Percentiles rank a stretch among this genome's conserved stretches.
These are phyloP conservation scores for Archips xylosteana DNA, from an alignment of 2,888 invertebrate genomes.

Conservation along the genomic window DNA sequence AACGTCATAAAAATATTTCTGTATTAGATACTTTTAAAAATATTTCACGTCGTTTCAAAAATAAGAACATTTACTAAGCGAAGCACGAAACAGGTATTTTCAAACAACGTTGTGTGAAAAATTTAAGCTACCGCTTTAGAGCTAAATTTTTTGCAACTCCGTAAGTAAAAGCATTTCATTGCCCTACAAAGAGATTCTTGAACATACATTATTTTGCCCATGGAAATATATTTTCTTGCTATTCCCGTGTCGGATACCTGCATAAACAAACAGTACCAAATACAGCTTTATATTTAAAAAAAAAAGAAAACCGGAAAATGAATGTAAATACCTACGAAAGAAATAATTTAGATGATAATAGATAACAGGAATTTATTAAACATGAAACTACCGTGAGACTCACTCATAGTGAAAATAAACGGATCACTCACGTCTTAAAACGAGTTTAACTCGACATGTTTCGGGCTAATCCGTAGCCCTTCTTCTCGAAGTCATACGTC, in stretches of 20 bases:
- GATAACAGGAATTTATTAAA: too few relatives aligned
- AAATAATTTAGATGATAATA: too few relatives aligned
- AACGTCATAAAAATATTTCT: not conserved
- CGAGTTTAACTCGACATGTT: too few relatives aligned
- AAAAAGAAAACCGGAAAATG: too few relatives aligned
- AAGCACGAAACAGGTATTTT: slow-evolving; percentile 6
- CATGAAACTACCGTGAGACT: too few relatives aligned
- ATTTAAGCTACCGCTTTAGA: slow-evolving; percentile 10
- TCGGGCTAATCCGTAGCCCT: too few relatives aligned
- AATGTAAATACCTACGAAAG: too few relatives aligned
- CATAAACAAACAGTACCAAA: not conserved
- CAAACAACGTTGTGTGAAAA: slow-evolving; percentile 3
- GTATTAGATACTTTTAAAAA: not conserved
- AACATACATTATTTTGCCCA: slow-evolving; percentile 4
- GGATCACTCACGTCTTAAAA: too few relatives aligned
- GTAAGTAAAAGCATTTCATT: slow-evolving; percentile 10
- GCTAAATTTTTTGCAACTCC: slow-evolving; percentile 1
- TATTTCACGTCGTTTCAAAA: not conserved
- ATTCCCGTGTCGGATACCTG: not conserved
- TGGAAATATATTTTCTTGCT: not conserved
- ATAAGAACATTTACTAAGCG: slow-evolving; percentile 4
- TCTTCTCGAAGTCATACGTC: too few relatives aligned
- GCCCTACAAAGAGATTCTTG: slow-evolving; percentile 17
- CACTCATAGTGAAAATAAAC: too few relatives aligned
- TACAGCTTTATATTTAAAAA: not conserved